Percentiles rank a stretch among this genome's conserved stretches.
Evolutionary conservation across 2,888 invertebrate species (phyloP).

Genomic region (Papilio protenor): DNA sequence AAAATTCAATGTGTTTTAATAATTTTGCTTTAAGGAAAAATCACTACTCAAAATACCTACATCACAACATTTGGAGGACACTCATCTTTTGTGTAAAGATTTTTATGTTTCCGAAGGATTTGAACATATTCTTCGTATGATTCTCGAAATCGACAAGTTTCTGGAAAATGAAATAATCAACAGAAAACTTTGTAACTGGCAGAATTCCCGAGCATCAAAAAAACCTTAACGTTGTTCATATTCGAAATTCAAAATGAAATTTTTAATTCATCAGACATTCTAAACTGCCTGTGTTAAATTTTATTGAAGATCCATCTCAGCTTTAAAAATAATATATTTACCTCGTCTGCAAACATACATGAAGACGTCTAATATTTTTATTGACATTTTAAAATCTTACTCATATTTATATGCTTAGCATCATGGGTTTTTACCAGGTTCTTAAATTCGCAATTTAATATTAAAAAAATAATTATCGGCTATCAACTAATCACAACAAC

Average conservation of each 20-base stretch:
- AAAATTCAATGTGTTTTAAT: background rate
- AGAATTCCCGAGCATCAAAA: background rate
- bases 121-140: too few relatives aligned
- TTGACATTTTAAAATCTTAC: slow-evolving; percentile 10
- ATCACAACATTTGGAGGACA: background rate
- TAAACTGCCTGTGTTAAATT: background rate
- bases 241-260: background rate
- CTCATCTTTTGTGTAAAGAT: too few relatives aligned
- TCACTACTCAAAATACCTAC: background rate
- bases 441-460: background rate
- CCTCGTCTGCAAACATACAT: background rate
- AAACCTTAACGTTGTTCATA: background rate
- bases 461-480: background rate
- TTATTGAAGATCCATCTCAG: background rate
- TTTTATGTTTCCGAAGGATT: too few relatives aligned
- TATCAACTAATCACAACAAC: background rate
- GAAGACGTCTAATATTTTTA: background rate
- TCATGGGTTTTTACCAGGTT: slow-evolving; percentile 1
- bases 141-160: too few relatives aligned
- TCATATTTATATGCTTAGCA: slow-evolving; percentile 5
- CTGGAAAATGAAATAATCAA: too few relatives aligned
- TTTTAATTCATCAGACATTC: background rate
- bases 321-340: background rate
- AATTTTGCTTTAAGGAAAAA: background rate
- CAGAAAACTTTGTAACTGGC: background rate